Conservation (phyloP, 2,797 vertebrate genomes). For the Alouatta caraya region DNA sequence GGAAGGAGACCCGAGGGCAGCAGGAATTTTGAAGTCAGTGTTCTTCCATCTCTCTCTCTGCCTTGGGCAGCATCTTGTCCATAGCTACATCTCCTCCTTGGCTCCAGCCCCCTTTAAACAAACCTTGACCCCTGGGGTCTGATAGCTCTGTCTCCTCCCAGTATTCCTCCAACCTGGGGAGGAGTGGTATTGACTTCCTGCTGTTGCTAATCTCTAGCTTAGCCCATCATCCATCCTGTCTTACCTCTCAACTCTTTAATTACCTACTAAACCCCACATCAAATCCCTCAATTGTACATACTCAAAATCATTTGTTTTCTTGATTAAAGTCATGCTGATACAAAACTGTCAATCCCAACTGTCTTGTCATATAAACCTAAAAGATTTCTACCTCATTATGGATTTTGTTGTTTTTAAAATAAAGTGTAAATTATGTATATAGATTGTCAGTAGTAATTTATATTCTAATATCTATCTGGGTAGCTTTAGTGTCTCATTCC, state of each 20-base stretch:
- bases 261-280: neutral
- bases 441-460: neutral
- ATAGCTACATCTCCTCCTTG: neutral
- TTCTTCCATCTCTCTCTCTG: neutral
- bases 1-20: neutral
- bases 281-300: neutral
- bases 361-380: neutral
- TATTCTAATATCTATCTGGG: neutral
- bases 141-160: neutral
- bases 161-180: neutral
- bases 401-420: neutral
- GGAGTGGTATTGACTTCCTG: neutral
- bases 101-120: neutral
- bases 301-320: neutral
- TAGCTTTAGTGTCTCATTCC: neutral
- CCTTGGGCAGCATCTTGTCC: neutral
- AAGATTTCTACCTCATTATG: neutral
- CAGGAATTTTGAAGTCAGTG: neutral
- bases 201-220: neutral
- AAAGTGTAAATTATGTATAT: neutral
- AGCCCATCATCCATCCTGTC: neutral
- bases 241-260: neutral
- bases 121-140: neutral
- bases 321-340: neutral
- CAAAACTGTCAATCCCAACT: neutral